Percentiles rank a stretch among this genome's conserved stretches.
phyloP scores from a whole-genome alignment of 1,140 invertebrate species.

The Phenacoccus solenopsis region DNA sequence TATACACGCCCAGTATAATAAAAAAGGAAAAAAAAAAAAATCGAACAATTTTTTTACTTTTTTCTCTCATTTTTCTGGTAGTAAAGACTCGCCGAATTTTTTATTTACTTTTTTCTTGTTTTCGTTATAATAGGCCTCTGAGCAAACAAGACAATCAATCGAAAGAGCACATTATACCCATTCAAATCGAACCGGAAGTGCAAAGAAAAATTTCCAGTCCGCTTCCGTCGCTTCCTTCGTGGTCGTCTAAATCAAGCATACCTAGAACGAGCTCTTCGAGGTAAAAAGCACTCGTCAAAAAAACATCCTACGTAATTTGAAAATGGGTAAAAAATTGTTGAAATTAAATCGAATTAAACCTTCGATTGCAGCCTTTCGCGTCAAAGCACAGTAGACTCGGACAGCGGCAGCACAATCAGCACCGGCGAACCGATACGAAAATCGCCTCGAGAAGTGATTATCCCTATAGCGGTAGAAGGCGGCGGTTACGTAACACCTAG shows the following conservation, averaged over 20 bases:
- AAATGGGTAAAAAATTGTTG: no score
- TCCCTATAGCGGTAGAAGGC: constrained; percentile 79
- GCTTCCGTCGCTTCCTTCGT: constrained; percentile 33
- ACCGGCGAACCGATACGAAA: constrained; percentile 61
- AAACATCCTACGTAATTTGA: no score
- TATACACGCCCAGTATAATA: neutral
- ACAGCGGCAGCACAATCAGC: constrained; percentile 42
- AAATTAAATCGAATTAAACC: no score
- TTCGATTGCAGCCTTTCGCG: constrained; percentile 38
- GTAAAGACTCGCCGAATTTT: no score
- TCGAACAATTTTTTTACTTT: no score
- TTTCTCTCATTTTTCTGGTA: no score
- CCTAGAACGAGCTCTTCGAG: neutral
- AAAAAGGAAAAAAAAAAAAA: neutral
- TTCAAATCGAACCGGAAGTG: constrained; percentile 34
- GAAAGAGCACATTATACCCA: constrained; percentile 45
- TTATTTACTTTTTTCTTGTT: constrained; percentile 10
- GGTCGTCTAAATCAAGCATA: constrained; percentile 23
- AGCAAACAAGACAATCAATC: constrained; percentile 28
- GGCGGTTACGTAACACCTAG: constrained; percentile 70
- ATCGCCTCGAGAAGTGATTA: constrained; percentile 77
- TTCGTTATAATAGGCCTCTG: constrained; percentile 27
- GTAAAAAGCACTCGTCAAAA: neutral
- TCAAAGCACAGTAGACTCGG: constrained; percentile 54
- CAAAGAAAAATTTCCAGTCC: constrained; percentile 28